Conservation (phyloP, 1,140 invertebrate species). For the Drosophila rufa region DNA sequence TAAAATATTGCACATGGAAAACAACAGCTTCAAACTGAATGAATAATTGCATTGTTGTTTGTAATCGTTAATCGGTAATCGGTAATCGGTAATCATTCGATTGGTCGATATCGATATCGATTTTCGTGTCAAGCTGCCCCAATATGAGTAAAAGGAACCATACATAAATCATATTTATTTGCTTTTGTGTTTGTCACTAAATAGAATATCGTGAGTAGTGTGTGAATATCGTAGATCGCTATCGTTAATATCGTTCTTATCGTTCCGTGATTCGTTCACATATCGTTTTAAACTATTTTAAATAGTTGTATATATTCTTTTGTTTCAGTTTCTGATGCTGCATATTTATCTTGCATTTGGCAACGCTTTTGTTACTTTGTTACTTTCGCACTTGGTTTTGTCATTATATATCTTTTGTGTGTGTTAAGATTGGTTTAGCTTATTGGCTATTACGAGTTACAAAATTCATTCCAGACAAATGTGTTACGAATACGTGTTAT, state of each 20-base stretch:
- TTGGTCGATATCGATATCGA: constrained; percentile 4
- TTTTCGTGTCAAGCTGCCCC: constrained; percentile 27
- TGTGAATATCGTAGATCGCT: constrained; percentile 52
- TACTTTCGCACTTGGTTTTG: constrained; percentile 68
- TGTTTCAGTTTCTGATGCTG: constrained; percentile 41
- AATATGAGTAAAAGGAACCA: constrained; percentile 23
- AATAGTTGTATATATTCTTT: constrained; percentile 40
- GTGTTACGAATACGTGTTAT: constrained; percentile 10
- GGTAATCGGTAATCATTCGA: not conserved
- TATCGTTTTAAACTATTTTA: constrained; percentile 51
- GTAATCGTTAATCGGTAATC: constrained; percentile 11
- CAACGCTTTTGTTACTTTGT: constrained; percentile 73
- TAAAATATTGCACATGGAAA: constrained; percentile 43
- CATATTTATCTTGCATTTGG: constrained; percentile 56
- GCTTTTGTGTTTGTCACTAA: constrained; percentile 17
- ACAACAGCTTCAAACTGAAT: constrained; percentile 34
- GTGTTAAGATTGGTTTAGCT: constrained; percentile 45
- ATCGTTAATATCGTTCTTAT: constrained; percentile 43
- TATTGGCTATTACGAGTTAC: constrained; percentile 59
- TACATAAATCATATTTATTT: constrained; percentile 28
- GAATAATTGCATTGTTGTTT: constrained; percentile 20
- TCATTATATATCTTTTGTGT: constrained; percentile 29
- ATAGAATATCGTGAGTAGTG: constrained; percentile 50
- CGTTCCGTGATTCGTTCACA: constrained; percentile 10
- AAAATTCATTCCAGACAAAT: constrained; percentile 62